Evolutionary conservation across 2,888 invertebrate species (phyloP).

Genomic region (Microctonus brassicae): DNA sequence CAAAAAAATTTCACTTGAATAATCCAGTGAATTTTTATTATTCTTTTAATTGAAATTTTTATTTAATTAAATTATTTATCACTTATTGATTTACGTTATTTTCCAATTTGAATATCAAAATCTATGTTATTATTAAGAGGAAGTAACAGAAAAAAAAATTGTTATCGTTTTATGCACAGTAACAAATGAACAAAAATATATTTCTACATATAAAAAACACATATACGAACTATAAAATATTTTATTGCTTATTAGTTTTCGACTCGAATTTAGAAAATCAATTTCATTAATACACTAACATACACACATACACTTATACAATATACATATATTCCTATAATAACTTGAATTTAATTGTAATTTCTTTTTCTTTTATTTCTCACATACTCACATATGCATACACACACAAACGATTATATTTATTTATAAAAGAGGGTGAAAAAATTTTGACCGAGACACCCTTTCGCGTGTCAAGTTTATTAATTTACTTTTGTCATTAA

Average conservation of each 20-base stretch:
- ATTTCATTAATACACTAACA: neutral
- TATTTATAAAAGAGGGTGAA: neutral
- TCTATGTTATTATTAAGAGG: too few species aligned
- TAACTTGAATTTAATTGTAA: too few species aligned
- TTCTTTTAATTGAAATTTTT: too few species aligned
- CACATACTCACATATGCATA: neutral
- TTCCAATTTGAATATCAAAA: too few species aligned
- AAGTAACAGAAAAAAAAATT: neutral
- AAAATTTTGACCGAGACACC: constrained; percentile 44
- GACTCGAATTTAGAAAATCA: neutral
- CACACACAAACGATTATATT: neutral
- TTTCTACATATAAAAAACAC: neutral
- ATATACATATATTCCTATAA: too few species aligned
- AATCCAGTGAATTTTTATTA: too few species aligned
- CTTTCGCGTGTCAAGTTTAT: constrained; percentile 51
- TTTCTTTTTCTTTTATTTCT: neutral
- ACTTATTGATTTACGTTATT: too few species aligned
- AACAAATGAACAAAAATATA: neutral
- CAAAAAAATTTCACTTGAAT: neutral
- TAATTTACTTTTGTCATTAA: constrained; percentile 54
- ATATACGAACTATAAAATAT: neutral
- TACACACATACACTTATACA: too few species aligned
- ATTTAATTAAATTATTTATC: too few species aligned
- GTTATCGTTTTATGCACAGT: neutral
- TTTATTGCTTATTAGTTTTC: neutral